Percentiles rank a stretch among this genome's conserved stretches.
These are phyloP conservation scores for Sarcophaga carnaria DNA, from an alignment of 2,888 invertebrate genomes.

Conservation along the genomic window DNA sequence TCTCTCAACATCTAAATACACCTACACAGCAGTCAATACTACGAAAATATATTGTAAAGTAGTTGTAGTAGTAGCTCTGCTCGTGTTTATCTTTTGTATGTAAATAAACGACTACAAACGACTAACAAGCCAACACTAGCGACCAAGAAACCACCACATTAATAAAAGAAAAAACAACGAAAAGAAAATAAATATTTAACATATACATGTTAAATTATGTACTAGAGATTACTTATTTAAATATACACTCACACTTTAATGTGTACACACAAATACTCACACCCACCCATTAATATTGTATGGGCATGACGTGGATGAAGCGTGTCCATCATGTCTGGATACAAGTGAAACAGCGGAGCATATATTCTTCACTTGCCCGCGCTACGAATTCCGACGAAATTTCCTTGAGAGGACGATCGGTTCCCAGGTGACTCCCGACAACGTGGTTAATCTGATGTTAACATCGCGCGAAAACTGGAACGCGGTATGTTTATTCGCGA, in stretches of 20 bases:
- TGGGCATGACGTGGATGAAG: too few relatives aligned
- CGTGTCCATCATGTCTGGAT: too few relatives aligned
- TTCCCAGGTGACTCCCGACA: too few relatives aligned
- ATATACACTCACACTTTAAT: background rate
- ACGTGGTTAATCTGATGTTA: too few relatives aligned
- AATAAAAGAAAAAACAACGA: conserved; percentile 12
- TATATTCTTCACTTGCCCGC: too few relatives aligned
- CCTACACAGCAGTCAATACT: conserved; percentile 36
- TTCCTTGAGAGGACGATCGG: too few relatives aligned
- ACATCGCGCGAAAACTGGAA: too few relatives aligned
- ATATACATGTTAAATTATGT: conserved; percentile 48
- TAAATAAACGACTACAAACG: conserved; percentile 8
- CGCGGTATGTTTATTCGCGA: too few relatives aligned
- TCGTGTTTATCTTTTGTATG: conserved; percentile 3
- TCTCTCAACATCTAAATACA: conserved; percentile 3
- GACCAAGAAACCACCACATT: background rate
- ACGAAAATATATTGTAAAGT: background rate
- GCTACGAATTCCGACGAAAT: too few relatives aligned
- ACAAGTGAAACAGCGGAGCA: too few relatives aligned
- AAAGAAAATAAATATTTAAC: conserved; percentile 33
- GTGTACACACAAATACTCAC: background rate
- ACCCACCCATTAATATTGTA: background rate
- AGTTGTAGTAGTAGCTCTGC: background rate
- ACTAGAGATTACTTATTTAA: conserved; percentile 8
- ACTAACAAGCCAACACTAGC: background rate